A percentile compares a stretch with the other conserved stretches of the same genome.
Evolutionary conservation across 2,888 invertebrate species (phyloP).

Genomic region (Mimumesa dahlbomi): DNA sequence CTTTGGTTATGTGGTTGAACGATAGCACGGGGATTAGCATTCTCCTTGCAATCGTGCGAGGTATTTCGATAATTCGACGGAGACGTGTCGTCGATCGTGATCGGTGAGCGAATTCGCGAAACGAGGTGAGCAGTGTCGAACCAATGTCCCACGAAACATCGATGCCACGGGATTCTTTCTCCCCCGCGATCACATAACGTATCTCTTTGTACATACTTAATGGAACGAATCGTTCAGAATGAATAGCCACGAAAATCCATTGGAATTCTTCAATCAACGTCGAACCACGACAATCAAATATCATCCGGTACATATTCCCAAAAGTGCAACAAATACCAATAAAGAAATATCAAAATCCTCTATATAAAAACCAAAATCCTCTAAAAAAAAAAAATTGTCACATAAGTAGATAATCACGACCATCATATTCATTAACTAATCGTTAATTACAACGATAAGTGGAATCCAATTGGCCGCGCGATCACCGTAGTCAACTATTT

Average conservation of each 20-base stretch:
- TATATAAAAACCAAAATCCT: too few species aligned
- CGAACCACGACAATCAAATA: too few species aligned
- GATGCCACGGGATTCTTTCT: slow-evolving; percentile 34
- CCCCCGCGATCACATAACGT: slow-evolving; percentile 28
- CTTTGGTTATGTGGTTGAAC: slow-evolving; percentile 22
- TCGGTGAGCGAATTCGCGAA: slow-evolving; percentile 69
- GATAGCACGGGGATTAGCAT: slow-evolving; percentile 58
- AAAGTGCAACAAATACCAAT: too few species aligned
- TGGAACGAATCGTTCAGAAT: slow-evolving; percentile 32
- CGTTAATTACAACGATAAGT: too few species aligned
- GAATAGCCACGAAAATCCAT: slow-evolving; percentile 14
- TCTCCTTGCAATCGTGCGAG: slow-evolving; percentile 57
- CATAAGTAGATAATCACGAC: too few species aligned
- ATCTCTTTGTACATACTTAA: slow-evolving; percentile 34
- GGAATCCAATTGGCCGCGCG: background rate
- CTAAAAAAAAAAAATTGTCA: too few species aligned
- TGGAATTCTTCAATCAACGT: slow-evolving; percentile 18
- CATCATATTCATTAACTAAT: too few species aligned
- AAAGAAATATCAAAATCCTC: too few species aligned
- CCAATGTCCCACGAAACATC: slow-evolving; percentile 54
- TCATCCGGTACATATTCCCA: too few species aligned
- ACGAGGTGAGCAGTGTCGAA: slow-evolving; percentile 62
- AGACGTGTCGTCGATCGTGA: slow-evolving; percentile 72
- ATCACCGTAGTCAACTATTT: background rate
- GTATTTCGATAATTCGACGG: slow-evolving; percentile 72